Conservation (phyloP, 2,888 invertebrate species). For the Amblyteles armatorius region DNA sequence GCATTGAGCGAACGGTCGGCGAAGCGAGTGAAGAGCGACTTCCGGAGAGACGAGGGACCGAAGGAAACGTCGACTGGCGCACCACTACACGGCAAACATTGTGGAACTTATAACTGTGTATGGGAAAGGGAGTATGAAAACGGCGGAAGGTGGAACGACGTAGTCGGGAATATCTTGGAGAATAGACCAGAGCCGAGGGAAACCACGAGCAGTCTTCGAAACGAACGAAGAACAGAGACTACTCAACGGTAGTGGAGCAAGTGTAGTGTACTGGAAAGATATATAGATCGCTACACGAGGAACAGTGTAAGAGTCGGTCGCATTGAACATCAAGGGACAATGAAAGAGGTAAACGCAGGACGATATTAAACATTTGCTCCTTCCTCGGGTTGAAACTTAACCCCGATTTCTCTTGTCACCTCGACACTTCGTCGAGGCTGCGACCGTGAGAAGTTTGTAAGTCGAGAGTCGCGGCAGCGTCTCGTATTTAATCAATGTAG, state of each 20-base stretch:
- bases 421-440: slow-evolving; percentile 5
- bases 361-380: slow-evolving; percentile 65
- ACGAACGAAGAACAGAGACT: not conserved
- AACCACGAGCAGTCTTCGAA: not conserved
- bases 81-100: not conserved
- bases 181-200: slow-evolving; percentile 17
- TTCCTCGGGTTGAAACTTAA: slow-evolving; percentile 64
- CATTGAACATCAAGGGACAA: slow-evolving; percentile 13
- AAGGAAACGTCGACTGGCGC: slow-evolving; percentile 32
- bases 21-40: slow-evolving; percentile 26
- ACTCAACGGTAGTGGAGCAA: not conserved
- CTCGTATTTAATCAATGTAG: not conserved
- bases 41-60: slow-evolving; percentile 22
- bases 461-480: not conserved
- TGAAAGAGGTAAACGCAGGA: slow-evolving; percentile 30
- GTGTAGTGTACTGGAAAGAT: not conserved
- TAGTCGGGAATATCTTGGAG: slow-evolving; percentile 18
- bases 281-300: slow-evolving; percentile 14
- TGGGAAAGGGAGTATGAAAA: slow-evolving; percentile 13
- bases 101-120: not conserved
- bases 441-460: not conserved
- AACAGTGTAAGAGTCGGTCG: not conserved
- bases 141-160: slow-evolving; percentile 18
- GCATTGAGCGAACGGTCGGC: not conserved
- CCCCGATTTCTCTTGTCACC: slow-evolving; percentile 56